These are phyloP conservation scores for Sarcophaga variegata DNA, from an alignment of 2,888 invertebrate species.

Conservation along the genomic window DNA sequence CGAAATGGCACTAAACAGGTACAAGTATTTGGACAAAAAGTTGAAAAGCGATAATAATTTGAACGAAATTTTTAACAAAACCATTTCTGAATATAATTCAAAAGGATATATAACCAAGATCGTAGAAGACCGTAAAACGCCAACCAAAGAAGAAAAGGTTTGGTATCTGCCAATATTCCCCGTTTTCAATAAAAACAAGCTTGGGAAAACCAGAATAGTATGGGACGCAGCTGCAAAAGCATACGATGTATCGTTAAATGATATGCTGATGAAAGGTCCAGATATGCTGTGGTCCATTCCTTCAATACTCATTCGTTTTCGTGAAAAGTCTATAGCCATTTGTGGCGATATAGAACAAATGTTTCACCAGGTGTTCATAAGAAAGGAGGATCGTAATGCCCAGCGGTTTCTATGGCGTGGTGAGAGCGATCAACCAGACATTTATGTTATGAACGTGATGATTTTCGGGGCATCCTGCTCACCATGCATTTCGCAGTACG, in stretches of 20 bases:
- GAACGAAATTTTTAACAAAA: constrained; percentile 38
- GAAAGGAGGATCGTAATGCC: constrained; percentile 47
- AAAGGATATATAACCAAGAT: constrained; percentile 18
- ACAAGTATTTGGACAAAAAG: constrained; percentile 21
- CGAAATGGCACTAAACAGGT: not conserved
- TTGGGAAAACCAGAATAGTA: constrained; percentile 18
- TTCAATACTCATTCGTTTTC: constrained; percentile 22
- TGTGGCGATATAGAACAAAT: constrained; percentile 58
- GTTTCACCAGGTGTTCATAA: constrained; percentile 55
- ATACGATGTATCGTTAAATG: constrained; percentile 41
- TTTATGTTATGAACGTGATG: constrained; percentile 37
- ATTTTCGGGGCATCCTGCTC: constrained; percentile 23
- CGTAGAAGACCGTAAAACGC: too few relatives aligned
- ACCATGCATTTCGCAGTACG: too few relatives aligned
- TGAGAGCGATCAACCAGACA: constrained; percentile 2
- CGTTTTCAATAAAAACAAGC: constrained; percentile 33
- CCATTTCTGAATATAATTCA: constrained; percentile 32
- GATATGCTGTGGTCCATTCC: constrained; percentile 7
- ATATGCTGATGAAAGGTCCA: constrained; percentile 45
- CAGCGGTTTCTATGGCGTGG: constrained; percentile 56
- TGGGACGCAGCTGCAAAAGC: constrained; percentile 30
- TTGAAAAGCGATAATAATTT: constrained; percentile 18
- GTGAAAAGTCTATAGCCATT: constrained; percentile 34
- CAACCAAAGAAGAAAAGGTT: not conserved
- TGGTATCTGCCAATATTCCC: constrained; percentile 9